Evolutionary conservation across 2,888 invertebrate genomes (phyloP).

Genomic region (Congeria kusceri): DNA sequence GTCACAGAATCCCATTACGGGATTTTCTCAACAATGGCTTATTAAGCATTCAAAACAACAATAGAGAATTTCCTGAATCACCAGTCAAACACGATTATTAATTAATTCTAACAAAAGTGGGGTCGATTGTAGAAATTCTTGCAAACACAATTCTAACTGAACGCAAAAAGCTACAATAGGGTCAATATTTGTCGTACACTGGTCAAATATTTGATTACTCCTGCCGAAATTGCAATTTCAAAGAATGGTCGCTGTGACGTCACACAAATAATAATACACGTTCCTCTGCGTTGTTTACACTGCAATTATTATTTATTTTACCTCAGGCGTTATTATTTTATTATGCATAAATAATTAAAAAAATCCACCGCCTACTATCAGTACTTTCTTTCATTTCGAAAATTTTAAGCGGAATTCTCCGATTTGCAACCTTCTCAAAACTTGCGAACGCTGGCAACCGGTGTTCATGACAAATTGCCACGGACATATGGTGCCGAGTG

Average conservation of each 20-base stretch:
- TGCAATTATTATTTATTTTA: no score
- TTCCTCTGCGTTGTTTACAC: no score
- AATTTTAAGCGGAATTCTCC: no score
- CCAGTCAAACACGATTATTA: constrained; percentile 25
- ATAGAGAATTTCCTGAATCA: constrained; percentile 33
- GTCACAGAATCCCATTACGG: neutral
- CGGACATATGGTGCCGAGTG: no score
- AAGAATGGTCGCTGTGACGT: no score
- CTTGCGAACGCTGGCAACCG: neutral
- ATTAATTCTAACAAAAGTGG: constrained; percentile 20
- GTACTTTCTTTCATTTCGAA: no score
- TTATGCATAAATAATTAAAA: no score
- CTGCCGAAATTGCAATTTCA: neutral
- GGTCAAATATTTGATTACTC: constrained; percentile 44
- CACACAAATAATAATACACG: no score
- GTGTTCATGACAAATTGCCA: neutral
- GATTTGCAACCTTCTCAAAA: no score
- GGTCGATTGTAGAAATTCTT: constrained; percentile 21
- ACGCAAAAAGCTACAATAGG: constrained; percentile 34
- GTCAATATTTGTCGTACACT: constrained; percentile 41
- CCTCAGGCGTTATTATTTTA: no score
- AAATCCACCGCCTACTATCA: no score
- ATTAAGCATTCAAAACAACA: constrained; percentile 5
- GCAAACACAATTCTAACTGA: constrained; percentile 16
- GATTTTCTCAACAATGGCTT: neutral